phyloP scores from a whole-genome alignment of 2,888 invertebrate species.

The Horisme vitalbata region DNA sequence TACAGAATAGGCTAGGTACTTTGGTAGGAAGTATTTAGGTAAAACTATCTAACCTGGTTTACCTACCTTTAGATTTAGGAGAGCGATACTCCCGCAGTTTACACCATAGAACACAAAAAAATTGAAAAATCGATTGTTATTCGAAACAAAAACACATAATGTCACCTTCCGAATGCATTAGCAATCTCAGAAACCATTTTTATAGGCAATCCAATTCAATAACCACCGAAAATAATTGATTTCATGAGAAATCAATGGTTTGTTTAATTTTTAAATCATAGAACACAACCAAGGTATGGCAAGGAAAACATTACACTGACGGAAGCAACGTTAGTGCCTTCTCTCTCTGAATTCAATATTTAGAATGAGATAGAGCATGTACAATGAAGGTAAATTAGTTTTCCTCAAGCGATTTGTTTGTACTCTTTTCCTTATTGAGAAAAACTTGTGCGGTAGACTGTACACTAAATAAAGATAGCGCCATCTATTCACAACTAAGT shows the following conservation, averaged over 20 bases:
- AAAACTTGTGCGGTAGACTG: conserved; percentile 12
- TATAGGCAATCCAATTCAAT: not conserved
- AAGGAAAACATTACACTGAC: conserved; percentile 26
- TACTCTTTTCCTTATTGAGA: too few species aligned
- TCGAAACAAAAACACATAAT: conserved; percentile 10
- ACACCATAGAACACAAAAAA: conserved; percentile 3
- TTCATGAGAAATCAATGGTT: conserved; percentile 11
- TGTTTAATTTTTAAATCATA: not conserved
- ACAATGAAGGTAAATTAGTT: conserved; percentile 5
- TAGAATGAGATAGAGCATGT: conserved; percentile 19
- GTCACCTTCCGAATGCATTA: not conserved
- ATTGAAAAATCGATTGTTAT: conserved; percentile 30
- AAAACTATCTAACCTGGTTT: not conserved
- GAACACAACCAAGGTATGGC: conserved; percentile 12
- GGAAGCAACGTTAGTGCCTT: conserved; percentile 7
- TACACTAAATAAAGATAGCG: conserved; percentile 1
- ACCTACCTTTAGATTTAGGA: not conserved
- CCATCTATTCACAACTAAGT: conserved; percentile 7
- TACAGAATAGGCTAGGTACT: too few species aligned
- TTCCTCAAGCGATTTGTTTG: conserved; percentile 2
- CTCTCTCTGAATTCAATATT: conserved; percentile 12
- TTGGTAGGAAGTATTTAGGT: too few species aligned
- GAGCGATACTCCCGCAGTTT: not conserved
- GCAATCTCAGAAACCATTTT: not conserved
- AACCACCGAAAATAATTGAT: conserved; percentile 6